These are phyloP conservation scores for Bradypodion pumilum DNA, from an alignment of 2,797 vertebrate species.

Conservation along the genomic window DNA sequence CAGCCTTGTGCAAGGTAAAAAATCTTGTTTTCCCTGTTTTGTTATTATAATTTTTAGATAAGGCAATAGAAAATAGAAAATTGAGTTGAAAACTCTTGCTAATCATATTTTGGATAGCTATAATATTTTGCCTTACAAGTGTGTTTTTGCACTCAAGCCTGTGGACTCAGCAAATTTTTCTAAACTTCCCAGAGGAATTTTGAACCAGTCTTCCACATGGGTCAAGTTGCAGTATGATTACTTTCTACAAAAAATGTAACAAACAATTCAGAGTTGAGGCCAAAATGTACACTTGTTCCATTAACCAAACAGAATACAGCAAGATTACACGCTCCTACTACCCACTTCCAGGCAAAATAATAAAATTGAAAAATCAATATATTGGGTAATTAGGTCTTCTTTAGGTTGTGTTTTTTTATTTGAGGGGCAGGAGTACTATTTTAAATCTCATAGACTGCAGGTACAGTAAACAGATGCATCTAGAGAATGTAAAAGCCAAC, in stretches of 20 bases:
- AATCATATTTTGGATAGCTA: constrained; percentile 18
- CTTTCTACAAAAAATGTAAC: constrained; percentile 21
- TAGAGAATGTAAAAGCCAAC: background rate
- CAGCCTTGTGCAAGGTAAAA: background rate
- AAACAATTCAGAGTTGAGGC: constrained; percentile 9
- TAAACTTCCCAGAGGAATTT: constrained; percentile 12
- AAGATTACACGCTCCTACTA: constrained; percentile 2
- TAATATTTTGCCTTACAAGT: constrained; percentile 15
- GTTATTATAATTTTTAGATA: constrained; percentile 5
- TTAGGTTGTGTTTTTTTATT: background rate
- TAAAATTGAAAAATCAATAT: constrained; percentile 14
- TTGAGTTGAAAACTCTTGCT: constrained; percentile 5
- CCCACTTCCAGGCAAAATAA: constrained; percentile 17
- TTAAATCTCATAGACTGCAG: background rate
- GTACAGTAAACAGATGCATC: background rate
- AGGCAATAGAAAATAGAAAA: constrained; percentile 1
- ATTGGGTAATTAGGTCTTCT: constrained; percentile 7
- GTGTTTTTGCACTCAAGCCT: constrained; percentile 18
- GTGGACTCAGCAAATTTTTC: constrained; percentile 8
- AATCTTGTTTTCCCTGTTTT: constrained; percentile 18
- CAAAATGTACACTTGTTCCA: background rate
- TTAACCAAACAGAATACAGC: constrained; percentile 2
- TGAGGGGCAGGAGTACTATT: background rate
- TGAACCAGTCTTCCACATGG: background rate
- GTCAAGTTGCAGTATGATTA: constrained; percentile 15